Percentiles rank a stretch among this genome's conserved stretches.
These are phyloP conservation scores for Drosophila mayaguana DNA, from an alignment of 2,888 invertebrate genomes.

Conservation along the genomic window DNA sequence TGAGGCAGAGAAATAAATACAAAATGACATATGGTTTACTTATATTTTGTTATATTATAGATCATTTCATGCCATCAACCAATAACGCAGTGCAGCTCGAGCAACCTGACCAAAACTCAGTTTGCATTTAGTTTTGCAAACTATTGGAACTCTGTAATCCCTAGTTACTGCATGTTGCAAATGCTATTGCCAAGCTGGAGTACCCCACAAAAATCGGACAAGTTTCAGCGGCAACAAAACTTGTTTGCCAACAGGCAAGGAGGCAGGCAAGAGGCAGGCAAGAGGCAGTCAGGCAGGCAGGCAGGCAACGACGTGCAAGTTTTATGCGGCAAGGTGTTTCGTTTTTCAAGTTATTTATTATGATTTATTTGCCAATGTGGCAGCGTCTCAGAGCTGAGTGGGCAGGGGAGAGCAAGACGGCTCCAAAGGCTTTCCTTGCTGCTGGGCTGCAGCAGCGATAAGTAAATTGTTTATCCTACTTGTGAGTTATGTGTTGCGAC, in stretches of 20 bases:
- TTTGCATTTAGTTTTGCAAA: not conserved
- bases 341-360: slow-evolving; percentile 82
- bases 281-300: slow-evolving; percentile 27
- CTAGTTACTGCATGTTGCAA: slow-evolving; percentile 18
- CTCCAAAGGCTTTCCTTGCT: slow-evolving; percentile 23
- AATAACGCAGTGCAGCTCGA: not conserved
- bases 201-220: slow-evolving; percentile 13
- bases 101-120: not conserved
- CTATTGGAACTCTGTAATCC: slow-evolving; percentile 5
- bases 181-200: slow-evolving; percentile 4
- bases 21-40: not conserved
- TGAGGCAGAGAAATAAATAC: not conserved
- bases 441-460: slow-evolving; percentile 72
- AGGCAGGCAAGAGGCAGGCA: slow-evolving; percentile 14
- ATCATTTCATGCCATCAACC: too few relatives aligned
- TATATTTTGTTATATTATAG: not conserved
- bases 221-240: slow-evolving; percentile 36
- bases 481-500: slow-evolving; percentile 75
- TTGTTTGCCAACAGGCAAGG: slow-evolving; percentile 42
- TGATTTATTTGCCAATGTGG: slow-evolving; percentile 82
- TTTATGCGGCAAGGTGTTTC: slow-evolving; percentile 80
- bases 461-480: slow-evolving; percentile 81
- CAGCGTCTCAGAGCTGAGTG: slow-evolving; percentile 44
- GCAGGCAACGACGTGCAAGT: slow-evolving; percentile 66
- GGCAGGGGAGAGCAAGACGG: slow-evolving; percentile 20